Percentiles rank a stretch among this genome's conserved stretches.
Conservation (phyloP, 1,140 invertebrate genomes). For the Tetramorium simillimum region DNA sequence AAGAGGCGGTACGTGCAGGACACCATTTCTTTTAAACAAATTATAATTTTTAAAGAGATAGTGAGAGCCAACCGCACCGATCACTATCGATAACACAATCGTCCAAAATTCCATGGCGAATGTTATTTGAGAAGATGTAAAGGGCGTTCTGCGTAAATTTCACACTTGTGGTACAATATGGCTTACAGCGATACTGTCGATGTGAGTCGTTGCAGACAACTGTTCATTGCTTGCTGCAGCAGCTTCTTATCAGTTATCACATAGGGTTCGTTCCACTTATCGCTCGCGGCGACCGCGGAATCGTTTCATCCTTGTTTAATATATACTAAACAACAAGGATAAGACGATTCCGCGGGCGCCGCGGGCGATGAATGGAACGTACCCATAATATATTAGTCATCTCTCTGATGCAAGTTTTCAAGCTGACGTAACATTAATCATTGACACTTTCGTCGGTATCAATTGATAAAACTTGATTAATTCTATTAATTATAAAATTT, state of each 20-base stretch:
- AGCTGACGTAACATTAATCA: neutral
- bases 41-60: slow-evolving; percentile 24
- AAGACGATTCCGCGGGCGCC: too few relatives aligned
- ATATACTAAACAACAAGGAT: too few relatives aligned
- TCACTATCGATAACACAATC: slow-evolving; percentile 18
- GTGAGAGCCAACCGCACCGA: slow-evolving; percentile 21
- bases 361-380: too few relatives aligned
- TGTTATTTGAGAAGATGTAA: neutral
- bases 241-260: neutral
- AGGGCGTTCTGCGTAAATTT: neutral
- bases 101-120: slow-evolving; percentile 16
- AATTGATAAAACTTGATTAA: neutral
- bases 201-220: neutral
- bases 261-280: too few relatives aligned
- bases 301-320: too few relatives aligned
- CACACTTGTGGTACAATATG: neutral
- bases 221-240: neutral
- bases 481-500: neutral
- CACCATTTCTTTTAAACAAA: slow-evolving; percentile 68
- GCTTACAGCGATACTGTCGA: neutral
- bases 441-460: neutral
- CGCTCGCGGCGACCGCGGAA: too few relatives aligned
- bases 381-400: neutral
- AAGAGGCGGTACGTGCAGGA: slow-evolving; percentile 61
- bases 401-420: neutral